Percentiles rank a stretch among this genome's conserved stretches.
phyloP scores from a whole-genome alignment of 2,113 vertebrate genomes.

The Perognathus longimembris region DNA sequence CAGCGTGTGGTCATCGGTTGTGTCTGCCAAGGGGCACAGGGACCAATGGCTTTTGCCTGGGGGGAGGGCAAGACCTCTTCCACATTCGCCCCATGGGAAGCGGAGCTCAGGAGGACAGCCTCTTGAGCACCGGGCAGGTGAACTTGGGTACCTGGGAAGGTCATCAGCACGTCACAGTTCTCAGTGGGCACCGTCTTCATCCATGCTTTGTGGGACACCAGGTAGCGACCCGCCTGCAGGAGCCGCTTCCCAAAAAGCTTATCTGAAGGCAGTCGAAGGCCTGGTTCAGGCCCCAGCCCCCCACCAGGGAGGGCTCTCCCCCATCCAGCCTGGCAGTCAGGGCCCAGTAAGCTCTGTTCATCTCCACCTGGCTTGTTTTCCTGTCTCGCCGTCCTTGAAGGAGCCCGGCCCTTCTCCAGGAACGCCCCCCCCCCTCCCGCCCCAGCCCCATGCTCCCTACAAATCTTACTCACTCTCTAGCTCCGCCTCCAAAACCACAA shows the following conservation, averaged over 20 bases:
- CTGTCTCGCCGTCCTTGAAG: neutral
- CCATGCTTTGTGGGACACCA: constrained; percentile 99
- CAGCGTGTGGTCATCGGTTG: constrained; percentile 97
- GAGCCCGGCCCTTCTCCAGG: constrained; percentile 19
- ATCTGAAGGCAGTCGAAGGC: constrained; percentile 85
- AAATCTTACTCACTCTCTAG: constrained; percentile 72
- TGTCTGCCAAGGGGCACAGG: constrained; percentile 87
- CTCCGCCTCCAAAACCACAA: constrained; percentile 64
- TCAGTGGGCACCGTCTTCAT: constrained; percentile 99
- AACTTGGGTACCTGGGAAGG: constrained; percentile 91
- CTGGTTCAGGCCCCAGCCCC: neutral
- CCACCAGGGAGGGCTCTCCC: neutral
- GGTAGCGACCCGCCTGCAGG: constrained; percentile 96
- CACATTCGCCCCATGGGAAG: neutral
- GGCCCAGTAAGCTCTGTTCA: neutral
- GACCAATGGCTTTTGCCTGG: neutral
- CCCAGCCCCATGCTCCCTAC: neutral
- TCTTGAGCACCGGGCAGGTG: no score
- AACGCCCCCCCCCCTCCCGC: neutral
- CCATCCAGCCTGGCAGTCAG: neutral
- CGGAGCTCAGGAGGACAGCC: no score
- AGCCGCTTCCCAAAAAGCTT: constrained; percentile 98
- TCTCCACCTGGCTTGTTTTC: neutral
- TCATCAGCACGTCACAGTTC: constrained; percentile 98
- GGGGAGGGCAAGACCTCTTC: neutral